Percentiles rank a stretch among this genome's conserved stretches.
These are phyloP conservation scores for Spilosoma lubricipeda DNA, from an alignment of 2,888 invertebrate genomes.

Conservation along the genomic window DNA sequence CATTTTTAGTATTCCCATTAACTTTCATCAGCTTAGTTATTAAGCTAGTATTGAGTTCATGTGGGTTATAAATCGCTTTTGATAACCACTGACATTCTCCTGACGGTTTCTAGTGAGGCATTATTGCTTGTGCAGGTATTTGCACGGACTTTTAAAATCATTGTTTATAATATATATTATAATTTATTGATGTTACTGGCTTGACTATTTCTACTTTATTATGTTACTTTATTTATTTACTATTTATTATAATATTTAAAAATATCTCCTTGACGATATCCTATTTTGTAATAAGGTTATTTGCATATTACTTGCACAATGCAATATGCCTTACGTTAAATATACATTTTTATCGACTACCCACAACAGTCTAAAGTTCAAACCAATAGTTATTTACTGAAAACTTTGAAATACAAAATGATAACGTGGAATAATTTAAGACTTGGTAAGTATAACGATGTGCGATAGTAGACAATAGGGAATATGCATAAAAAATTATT, in stretches of 20 bases:
- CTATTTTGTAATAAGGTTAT: neutral
- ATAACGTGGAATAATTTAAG: neutral
- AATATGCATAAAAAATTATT: too few relatives aligned
- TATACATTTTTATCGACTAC: neutral
- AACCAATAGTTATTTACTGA: neutral
- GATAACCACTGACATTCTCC: neutral
- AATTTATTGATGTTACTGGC: slow-evolving; percentile 10
- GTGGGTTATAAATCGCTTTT: slow-evolving; percentile 1
- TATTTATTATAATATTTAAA: slow-evolving; percentile 3
- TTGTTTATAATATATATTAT: neutral
- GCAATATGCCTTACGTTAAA: slow-evolving; percentile 10
- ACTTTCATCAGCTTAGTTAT: neutral
- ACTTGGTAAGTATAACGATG: neutral
- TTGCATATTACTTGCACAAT: slow-evolving; percentile 46
- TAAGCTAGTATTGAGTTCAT: neutral
- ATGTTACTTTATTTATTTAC: slow-evolving; percentile 9
- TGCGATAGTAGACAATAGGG: neutral
- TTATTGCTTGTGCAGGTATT: slow-evolving; percentile 45
- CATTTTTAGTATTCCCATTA: neutral
- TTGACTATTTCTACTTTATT: slow-evolving; percentile 19
- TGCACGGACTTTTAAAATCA: neutral
- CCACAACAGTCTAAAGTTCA: neutral
- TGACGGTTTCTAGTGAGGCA: slow-evolving; percentile 32
- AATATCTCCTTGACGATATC: neutral
- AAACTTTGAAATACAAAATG: neutral